A percentile compares a stretch with the other conserved stretches of the same genome.
phyloP scores from a whole-genome alignment of 2,113 vertebrate species.

The Chascanopsetta lugubris region DNA sequence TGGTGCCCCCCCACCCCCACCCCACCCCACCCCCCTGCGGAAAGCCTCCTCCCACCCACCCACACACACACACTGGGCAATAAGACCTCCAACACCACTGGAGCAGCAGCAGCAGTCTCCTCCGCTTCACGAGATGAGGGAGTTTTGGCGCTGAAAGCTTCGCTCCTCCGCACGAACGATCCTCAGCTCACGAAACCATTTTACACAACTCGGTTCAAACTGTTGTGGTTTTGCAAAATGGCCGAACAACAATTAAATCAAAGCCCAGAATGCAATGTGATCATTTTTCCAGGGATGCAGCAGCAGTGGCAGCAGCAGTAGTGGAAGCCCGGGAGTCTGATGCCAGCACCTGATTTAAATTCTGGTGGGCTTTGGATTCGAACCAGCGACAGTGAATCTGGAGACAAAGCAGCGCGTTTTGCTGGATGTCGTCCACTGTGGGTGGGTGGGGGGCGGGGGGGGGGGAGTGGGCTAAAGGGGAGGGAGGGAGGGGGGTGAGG shows the following conservation, averaged over 20 bases:
- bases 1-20: too few species aligned
- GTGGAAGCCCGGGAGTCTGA: neutral
- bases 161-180: too few species aligned
- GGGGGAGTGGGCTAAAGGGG: too few species aligned
- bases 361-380: constrained; percentile 24
- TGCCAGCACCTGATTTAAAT: constrained; percentile 34
- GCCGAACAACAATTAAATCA: constrained; percentile 31
- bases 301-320: neutral
- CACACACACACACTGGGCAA: constrained; percentile 52
- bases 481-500: neutral
- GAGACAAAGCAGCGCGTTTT: constrained; percentile 44
- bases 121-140: constrained; percentile 29
- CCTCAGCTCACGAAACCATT: too few species aligned
- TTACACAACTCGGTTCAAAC: too few species aligned
- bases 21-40: too few species aligned
- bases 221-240: constrained; percentile 21
- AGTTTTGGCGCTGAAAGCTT: too few species aligned
- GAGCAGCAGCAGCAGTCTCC: constrained; percentile 19
- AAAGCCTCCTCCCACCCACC: constrained; percentile 48
- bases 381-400: constrained; percentile 30
- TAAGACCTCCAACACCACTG: constrained; percentile 27
- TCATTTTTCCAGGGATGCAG: constrained; percentile 19
- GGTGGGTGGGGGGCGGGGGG: too few species aligned
- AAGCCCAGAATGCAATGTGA: constrained; percentile 40
- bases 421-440: constrained; percentile 25